These are phyloP conservation scores for Bombus confusus DNA, from an alignment of 1,140 invertebrate species.

Conservation along the genomic window DNA sequence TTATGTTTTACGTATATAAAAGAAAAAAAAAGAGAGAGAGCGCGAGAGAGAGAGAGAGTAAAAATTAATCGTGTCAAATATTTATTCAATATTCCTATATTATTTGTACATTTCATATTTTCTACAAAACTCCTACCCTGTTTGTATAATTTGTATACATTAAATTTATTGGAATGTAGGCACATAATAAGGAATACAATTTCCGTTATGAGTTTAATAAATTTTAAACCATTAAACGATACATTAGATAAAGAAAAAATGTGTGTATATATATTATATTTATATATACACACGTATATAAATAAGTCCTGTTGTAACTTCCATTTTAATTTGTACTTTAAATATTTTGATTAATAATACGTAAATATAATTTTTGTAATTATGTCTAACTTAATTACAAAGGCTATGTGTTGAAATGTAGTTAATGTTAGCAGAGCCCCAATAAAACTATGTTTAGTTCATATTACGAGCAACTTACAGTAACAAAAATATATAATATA, in stretches of 20 bases:
- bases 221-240: conserved; percentile 33
- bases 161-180: conserved; percentile 42
- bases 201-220: conserved; percentile 26
- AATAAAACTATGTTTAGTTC: conserved; percentile 30
- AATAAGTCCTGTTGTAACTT: background rate
- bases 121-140: conserved; percentile 46
- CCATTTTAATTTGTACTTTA: conserved; percentile 28
- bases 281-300: conserved; percentile 13
- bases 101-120: conserved; percentile 61
- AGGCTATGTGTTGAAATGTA: conserved; percentile 13
- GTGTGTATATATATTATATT: background rate
- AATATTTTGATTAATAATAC: conserved; percentile 26
- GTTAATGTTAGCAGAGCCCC: conserved; percentile 10
- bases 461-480: background rate
- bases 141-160: conserved; percentile 56
- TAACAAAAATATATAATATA: conserved; percentile 7
- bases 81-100: conserved; percentile 61
- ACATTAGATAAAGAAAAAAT: conserved; percentile 14
- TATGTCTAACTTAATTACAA: conserved; percentile 18
- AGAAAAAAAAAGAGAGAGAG: conserved; percentile 21
- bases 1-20: conserved; percentile 39
- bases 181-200: conserved; percentile 24
- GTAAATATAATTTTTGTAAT: conserved; percentile 16
- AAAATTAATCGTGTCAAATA: conserved; percentile 55
- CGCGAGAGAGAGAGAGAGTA: background rate